Conservation (phyloP, 2,888 invertebrate genomes). For the Eilema depressum region DNA sequence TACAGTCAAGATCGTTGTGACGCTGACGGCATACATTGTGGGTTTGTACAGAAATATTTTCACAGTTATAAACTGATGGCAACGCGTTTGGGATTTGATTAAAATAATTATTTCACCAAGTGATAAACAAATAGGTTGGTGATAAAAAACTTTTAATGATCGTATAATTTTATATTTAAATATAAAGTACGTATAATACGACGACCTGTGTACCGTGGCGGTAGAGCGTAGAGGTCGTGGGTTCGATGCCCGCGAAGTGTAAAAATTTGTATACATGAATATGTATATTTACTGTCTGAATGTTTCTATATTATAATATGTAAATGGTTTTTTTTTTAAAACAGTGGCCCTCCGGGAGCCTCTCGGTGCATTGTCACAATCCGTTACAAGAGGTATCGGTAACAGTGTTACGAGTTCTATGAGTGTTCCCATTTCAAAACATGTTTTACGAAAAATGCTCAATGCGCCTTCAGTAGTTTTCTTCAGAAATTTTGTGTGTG, state of each 20-base stretch:
- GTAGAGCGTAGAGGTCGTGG: not conserved
- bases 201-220: slow-evolving; percentile 1
- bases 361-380: too few relatives aligned
- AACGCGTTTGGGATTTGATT: not conserved
- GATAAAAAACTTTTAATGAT: not conserved
- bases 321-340: too few relatives aligned
- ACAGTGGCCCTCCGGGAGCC: too few relatives aligned
- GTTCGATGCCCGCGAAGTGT: not conserved
- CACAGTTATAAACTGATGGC: not conserved
- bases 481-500: too few relatives aligned
- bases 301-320: not conserved
- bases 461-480: too few relatives aligned
- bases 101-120: slow-evolving; percentile 1
- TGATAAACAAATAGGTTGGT: slow-evolving; percentile 1
- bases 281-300: not conserved
- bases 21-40: too few relatives aligned
- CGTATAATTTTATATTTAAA: not conserved
- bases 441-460: too few relatives aligned
- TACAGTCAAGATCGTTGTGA: too few relatives aligned
- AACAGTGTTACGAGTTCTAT: too few relatives aligned
- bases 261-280: not conserved
- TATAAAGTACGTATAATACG: not conserved
- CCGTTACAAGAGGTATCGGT: too few relatives aligned
- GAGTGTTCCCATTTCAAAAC: too few relatives aligned
- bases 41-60: not conserved